phyloP scores from a whole-genome alignment of 2,113 vertebrate species.

The Nannospalax galili region DNA sequence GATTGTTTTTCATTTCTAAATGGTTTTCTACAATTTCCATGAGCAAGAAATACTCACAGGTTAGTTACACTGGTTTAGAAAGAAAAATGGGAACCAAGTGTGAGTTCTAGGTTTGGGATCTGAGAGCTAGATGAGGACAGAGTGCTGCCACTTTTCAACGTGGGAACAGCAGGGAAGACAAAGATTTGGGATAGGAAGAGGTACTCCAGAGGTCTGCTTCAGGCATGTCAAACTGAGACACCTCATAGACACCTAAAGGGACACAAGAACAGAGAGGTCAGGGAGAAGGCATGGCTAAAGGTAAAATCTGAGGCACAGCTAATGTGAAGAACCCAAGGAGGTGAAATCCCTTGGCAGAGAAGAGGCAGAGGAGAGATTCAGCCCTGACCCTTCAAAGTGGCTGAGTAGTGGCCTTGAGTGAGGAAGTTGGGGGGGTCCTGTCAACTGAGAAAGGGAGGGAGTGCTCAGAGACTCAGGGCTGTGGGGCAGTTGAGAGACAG shows the following conservation, averaged over 20 bases:
- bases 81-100: background rate
- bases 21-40: too few relatives aligned
- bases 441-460: background rate
- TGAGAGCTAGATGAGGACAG: accelerated
- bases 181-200: background rate
- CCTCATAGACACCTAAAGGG: background rate
- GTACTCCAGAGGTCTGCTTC: background rate
- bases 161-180: background rate
- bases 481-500: accelerated
- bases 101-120: background rate
- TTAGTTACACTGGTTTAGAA: too few relatives aligned
- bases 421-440: background rate
- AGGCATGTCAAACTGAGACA: background rate
- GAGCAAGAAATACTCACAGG: too few relatives aligned
- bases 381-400: background rate
- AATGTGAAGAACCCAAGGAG: background rate
- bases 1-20: too few relatives aligned
- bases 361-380: too few relatives aligned
- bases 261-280: background rate
- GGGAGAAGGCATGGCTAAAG: background rate
- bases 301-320: accelerated
- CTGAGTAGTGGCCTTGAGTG: background rate
- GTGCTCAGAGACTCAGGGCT: background rate
- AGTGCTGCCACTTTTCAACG: too few relatives aligned
- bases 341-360: background rate